Base-by-base conservation (phyloP, 2,113 vertebrate species). In the Myanophis thanlyinensis region DNA sequence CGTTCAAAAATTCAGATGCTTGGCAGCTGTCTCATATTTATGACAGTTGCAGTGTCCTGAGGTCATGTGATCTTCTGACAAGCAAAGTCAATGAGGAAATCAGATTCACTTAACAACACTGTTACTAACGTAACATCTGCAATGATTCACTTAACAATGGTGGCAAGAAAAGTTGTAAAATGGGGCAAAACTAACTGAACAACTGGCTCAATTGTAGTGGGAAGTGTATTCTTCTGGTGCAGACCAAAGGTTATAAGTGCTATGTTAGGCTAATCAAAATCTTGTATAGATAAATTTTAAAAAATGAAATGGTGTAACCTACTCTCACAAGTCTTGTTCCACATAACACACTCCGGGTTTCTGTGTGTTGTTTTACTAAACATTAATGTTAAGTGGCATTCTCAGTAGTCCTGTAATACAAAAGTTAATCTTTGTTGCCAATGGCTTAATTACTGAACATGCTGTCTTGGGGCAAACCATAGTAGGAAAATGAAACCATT, bases 311-410 rank as follows among this genome's bases (percentile, higher is more conserved):
- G 35, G 67, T 92, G 89, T 93, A 30, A 92, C 91, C 54, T 8
- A 18, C 91, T 95, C 96, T 90, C 59, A 93, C 88, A 92, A 52
- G 20, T 88, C 22, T 51, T 44, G 13, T 73, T 87, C 8, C 30
- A 48, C 11, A 35, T 11, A 23, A 9, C 18, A 86, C 15, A 6
- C 15, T n/a, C 3, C 1, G 1, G 6, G 4, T 51, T 15, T 5
- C 7, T 88, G 2, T 1, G 1, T 67, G 5, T 87, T 73, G 22
- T 87, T 62, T 44, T 51, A 20, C 8, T 51, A 62, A 2, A 22
- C 9, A 15, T 15, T 25, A 54, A 20, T 9, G 12, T 86, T 15
- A 25, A 54, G 15, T 49, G 90, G 46, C 51, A 12, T 85, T 56
- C 51, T 35, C 18, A 20, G 53, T 30, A 5, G 5, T 67, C 47